Evolutionary conservation across 2,797 vertebrate species (phyloP).

Genomic region (Sylvia borin): DNA sequence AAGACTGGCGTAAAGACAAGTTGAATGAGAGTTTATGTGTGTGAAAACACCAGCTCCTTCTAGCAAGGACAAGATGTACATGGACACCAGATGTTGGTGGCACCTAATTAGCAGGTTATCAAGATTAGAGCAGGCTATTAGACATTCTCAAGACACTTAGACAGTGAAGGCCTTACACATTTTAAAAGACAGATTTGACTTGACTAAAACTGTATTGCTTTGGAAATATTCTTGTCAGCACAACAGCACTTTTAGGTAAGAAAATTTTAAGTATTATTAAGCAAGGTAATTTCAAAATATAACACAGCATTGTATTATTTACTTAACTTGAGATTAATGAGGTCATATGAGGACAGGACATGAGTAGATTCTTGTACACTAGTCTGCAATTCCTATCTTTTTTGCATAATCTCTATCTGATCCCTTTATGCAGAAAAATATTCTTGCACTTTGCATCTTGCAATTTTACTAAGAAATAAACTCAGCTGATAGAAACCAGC

Average conservation of each 20-base stretch:
- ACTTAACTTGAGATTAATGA: not conserved
- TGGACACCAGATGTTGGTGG: not conserved
- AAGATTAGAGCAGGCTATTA: not conserved
- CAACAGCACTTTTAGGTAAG: not conserved
- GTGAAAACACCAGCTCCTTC: not conserved
- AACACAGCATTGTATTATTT: not conserved
- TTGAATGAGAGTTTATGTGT: not conserved
- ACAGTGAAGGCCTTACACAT: not conserved
- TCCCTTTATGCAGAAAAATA: not conserved
- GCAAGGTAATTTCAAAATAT: not conserved
- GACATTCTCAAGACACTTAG: not conserved
- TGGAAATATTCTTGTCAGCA: not conserved
- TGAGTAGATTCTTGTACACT: not conserved
- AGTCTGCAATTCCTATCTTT: not conserved
- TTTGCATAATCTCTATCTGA: not conserved
- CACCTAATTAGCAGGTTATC: not conserved
- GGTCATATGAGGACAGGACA: not conserved
- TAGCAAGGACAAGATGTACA: not conserved
- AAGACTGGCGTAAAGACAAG: not conserved
- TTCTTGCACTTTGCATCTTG: not conserved
- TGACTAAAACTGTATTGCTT: not conserved
- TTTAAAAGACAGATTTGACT: not conserved
- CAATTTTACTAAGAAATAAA: not conserved
- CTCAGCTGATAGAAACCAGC: not conserved
- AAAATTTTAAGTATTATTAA: not conserved